Conservation (phyloP, 92 coral and sea anemone species). For the Phenganax marumi region DNA sequence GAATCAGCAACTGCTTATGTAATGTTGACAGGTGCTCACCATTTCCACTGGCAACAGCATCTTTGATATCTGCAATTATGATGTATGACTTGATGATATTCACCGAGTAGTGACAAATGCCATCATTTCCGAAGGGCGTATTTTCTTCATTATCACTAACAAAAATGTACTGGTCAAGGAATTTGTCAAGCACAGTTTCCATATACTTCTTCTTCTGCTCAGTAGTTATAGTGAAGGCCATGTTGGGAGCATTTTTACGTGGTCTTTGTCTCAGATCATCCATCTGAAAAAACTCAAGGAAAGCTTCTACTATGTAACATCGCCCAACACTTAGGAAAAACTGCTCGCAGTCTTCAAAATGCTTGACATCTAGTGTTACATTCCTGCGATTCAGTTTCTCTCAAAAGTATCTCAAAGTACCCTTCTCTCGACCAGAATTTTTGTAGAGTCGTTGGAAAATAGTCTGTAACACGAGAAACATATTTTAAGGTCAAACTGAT, state of each 20-base stretch:
- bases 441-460: constrained; percentile 11
- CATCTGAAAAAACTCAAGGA: constrained; percentile 28
- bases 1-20: constrained; percentile 12
- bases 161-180: constrained; percentile 14
- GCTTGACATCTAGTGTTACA: constrained; percentile 21
- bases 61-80: neutral
- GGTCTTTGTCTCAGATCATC: constrained; percentile 31
- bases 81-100: constrained; percentile 23
- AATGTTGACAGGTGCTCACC: neutral
- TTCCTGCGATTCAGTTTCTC: constrained; percentile 30
- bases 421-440: constrained; percentile 7
- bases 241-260: constrained; percentile 32
- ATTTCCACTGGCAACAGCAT: constrained; percentile 30
- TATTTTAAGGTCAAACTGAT: neutral
- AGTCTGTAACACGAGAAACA: neutral
- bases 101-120: constrained; percentile 9
- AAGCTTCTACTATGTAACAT: constrained; percentile 23
- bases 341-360: constrained; percentile 37
- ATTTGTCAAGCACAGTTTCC: neutral
- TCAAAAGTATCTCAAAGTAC: constrained; percentile 32
- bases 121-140: neutral
- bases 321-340: constrained; percentile 31
- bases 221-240: neutral
- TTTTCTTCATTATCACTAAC: neutral
- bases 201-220: neutral